Evolutionary conservation across 2,797 vertebrate genomes (phyloP).

Genomic region (Sebastes nivosus): DNA sequence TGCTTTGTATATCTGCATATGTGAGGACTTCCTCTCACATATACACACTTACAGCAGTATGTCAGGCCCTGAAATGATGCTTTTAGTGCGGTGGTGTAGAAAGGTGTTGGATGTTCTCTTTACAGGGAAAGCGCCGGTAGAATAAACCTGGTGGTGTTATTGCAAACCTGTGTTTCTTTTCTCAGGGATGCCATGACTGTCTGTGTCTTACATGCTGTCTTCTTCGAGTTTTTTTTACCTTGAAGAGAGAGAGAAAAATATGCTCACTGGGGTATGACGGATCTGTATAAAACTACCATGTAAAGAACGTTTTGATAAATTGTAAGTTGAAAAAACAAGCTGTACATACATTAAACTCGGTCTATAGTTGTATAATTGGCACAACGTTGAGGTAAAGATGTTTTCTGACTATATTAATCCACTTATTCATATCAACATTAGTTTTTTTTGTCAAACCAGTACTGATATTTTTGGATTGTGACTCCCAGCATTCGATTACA

Average conservation of each 20-base stretch:
- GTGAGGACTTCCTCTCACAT: not conserved
- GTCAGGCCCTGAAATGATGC: constrained; percentile 37
- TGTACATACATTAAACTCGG: not conserved
- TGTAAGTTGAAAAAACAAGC: not conserved
- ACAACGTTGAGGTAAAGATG: not conserved
- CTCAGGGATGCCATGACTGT: not conserved
- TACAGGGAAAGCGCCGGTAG: not conserved
- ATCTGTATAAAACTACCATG: not conserved
- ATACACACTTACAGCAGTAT: not conserved
- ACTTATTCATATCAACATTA: not conserved
- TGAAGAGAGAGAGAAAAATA: not conserved
- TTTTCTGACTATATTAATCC: not conserved
- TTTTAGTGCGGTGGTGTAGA: constrained; percentile 55
- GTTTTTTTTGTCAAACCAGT: not conserved
- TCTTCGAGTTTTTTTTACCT: not conserved
- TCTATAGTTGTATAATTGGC: not conserved
- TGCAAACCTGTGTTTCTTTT: constrained; percentile 62
- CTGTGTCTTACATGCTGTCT: not conserved
- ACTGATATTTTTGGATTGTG: constrained; percentile 28
- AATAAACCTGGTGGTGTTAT: constrained; percentile 15
- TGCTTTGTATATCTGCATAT: constrained; percentile 21
- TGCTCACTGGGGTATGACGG: not conserved
- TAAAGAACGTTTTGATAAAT: not conserved
- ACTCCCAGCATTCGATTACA: constrained; percentile 33
- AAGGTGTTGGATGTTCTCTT: constrained; percentile 46